phyloP scores from a whole-genome alignment of 1,140 invertebrate species.

The Nephotettix cincticeps region DNA sequence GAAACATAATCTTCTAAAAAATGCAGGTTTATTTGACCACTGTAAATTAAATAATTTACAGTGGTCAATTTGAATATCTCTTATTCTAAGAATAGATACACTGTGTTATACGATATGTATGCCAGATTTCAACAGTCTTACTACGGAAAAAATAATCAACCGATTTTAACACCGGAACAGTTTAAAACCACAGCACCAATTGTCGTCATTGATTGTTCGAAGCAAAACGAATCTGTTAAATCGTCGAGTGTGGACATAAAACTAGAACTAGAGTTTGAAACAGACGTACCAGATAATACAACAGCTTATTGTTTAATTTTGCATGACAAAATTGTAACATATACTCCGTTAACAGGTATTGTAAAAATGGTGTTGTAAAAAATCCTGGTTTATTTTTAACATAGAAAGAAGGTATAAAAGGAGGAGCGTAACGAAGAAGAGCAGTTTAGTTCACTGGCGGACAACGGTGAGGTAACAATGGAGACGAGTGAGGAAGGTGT shows the following conservation, averaged over 20 bases:
- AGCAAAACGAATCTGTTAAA: no score
- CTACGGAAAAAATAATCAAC: neutral
- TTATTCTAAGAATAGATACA: neutral
- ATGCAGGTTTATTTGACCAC: slow-evolving; percentile 30
- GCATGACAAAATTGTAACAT: slow-evolving; percentile 4
- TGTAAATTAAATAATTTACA: slow-evolving; percentile 31
- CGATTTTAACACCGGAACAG: neutral
- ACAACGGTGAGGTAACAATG: no score
- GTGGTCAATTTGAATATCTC: slow-evolving; percentile 25
- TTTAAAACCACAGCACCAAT: neutral
- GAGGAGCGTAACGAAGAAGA: no score
- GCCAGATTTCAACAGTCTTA: slow-evolving; percentile 4
- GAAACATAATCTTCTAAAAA: slow-evolving; percentile 24
- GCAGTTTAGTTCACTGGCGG: neutral
- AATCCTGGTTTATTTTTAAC: neutral
- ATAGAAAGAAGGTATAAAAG: neutral
- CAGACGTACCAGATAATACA: neutral
- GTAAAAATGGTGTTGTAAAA: neutral
- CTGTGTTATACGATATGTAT: no score
- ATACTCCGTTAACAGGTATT: neutral
- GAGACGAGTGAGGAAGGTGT: neutral
- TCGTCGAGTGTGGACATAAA: neutral
- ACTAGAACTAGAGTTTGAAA: neutral
- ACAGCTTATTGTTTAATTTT: slow-evolving; percentile 4
- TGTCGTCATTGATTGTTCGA: no score